phyloP scores from a whole-genome alignment of 2,888 invertebrate genomes.

The Cyclophora albipunctata region DNA sequence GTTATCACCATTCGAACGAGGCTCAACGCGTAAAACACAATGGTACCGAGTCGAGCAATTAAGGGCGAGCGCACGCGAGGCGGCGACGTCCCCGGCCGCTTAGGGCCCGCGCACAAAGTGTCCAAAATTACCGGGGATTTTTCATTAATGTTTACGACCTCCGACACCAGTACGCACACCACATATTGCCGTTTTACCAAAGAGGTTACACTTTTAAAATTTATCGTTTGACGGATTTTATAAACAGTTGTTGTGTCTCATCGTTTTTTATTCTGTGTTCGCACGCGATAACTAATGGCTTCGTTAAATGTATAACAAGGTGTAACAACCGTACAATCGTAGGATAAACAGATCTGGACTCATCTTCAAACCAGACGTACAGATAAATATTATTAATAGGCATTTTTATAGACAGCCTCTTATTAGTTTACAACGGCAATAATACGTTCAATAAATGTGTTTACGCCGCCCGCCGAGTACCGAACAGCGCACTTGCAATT shows the following conservation, averaged over 20 bases:
- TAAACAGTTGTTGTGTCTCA: no score
- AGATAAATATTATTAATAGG: no score
- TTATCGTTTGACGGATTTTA: background rate
- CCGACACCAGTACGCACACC: background rate
- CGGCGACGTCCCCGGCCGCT: conserved; percentile 49
- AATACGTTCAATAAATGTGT: conserved; percentile 8
- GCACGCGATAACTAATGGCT: no score
- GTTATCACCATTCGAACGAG: conserved; percentile 13
- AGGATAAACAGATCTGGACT: no score
- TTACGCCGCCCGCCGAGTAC: conserved; percentile 5
- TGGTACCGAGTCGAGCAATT: conserved; percentile 43
- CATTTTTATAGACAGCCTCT: background rate
- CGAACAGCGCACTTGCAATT: conserved; percentile 14
- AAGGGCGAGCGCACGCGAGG: conserved; percentile 56
- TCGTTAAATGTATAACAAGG: no score
- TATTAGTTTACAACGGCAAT: conserved; percentile 5
- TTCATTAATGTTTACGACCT: conserved; percentile 42
- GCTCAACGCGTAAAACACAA: conserved; percentile 26
- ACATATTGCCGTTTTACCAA: background rate
- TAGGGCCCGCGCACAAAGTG: conserved; percentile 29
- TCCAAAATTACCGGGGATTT: conserved; percentile 34
- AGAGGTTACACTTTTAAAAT: no score
- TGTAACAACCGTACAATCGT: no score
- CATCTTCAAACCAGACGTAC: no score
- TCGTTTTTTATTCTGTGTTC: no score